phyloP scores from a whole-genome alignment of 2,888 invertebrate genomes.

The Machimus atricapillus region DNA sequence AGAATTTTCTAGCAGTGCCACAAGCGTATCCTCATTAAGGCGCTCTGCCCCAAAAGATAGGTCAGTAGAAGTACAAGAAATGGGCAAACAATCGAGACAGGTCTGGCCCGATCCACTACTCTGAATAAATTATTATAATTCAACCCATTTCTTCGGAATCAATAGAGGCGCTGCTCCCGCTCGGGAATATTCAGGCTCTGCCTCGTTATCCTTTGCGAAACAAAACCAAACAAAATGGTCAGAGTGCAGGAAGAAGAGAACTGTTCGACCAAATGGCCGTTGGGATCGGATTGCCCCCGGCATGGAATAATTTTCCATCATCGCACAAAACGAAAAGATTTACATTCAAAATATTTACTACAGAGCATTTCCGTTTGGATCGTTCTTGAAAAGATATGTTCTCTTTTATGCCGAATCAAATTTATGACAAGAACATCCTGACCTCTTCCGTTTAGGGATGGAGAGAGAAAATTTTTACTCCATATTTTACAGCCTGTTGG shows the following conservation, averaged over 20 bases:
- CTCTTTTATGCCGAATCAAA: too few relatives aligned
- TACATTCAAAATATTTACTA: neutral
- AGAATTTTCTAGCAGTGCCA: neutral
- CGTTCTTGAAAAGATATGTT: neutral
- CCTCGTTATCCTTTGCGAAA: neutral
- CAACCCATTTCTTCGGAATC: neutral
- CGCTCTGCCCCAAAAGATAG: neutral
- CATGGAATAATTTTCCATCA: neutral
- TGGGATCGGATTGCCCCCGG: neutral
- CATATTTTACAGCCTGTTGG: too few relatives aligned
- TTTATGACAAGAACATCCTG: too few relatives aligned
- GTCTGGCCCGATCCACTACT: neutral
- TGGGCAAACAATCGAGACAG: constrained; percentile 1
- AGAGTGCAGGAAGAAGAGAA: neutral
- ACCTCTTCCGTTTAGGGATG: too few relatives aligned
- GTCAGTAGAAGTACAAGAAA: constrained; percentile 5
- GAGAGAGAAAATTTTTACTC: too few relatives aligned
- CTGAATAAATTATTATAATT: constrained; percentile 26
- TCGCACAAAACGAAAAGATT: neutral
- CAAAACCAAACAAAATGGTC: neutral
- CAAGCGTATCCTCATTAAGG: neutral
- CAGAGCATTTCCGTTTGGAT: neutral
- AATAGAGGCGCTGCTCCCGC: neutral
- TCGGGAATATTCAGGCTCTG: neutral
- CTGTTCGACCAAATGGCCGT: neutral